Evolutionary conservation across 2,888 invertebrate species (phyloP), one percentile per base, ranked within the genome.

Genomic region (Brachypterus glaber): DNA sequence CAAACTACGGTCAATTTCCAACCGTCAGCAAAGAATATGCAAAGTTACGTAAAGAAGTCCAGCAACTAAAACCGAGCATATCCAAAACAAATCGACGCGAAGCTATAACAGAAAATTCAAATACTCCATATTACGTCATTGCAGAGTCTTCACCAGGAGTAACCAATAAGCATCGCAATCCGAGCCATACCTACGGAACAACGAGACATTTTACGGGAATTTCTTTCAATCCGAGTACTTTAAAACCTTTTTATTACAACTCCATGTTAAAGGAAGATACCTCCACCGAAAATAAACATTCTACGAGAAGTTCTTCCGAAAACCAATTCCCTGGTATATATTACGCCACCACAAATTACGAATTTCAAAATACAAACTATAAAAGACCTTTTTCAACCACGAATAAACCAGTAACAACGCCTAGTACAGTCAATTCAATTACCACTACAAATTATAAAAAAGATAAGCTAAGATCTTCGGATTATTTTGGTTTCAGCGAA

Each of bases 21-120:
- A 68, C 64, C 27, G 64, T 72, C 34, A 71, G 71, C 51, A 69
- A 70, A 53, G 70, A 71, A 44, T 71, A 71, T 47, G 69, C 71
- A 4, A 71, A 72, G 51, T 58, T 71, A 33, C 63, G 69, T 13
- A 71, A 70, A 53, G 69, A 70, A 55, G 55, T 58, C 26, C 51
- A 57, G 34, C 39, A 41, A 24, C 15, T 43, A 41, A 16, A 34
- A 11, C 17, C 35, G 11, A 9, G 4, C 4, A 37, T 15, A 31
- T 33, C 13, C 32, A 36, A 24, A 12, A 17, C 14, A 11, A n/a
- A n/a, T n/a, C n/a, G n/a, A n/a, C n/a, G n/a, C n/a, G n/a, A n/a
- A n/a, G 12, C 27, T 11, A 39, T 29, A 3, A 46, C 44, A 5
- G 32, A 33, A 21, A 36, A 41, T 30, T 31, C 42, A 2, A 42